These are phyloP conservation scores for Phlogophora meticulosa DNA, from an alignment of 2,888 invertebrate species.

Conservation along the genomic window DNA sequence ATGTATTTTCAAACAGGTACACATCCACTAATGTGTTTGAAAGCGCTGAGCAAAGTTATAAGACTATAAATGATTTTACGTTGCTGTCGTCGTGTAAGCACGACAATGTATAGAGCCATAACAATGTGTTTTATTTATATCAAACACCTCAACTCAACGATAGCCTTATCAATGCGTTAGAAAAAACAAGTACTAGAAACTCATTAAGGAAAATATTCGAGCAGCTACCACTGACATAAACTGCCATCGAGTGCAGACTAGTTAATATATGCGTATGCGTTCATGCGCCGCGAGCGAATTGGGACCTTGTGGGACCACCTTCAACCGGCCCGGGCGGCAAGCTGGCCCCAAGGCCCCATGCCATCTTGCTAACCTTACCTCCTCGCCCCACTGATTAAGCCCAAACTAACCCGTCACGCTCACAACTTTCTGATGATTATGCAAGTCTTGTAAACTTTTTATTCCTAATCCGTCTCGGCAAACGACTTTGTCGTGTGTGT, in stretches of 20 bases:
- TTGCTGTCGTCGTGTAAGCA: too few relatives aligned
- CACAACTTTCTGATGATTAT: slow-evolving; percentile 55
- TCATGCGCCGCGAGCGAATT: slow-evolving; percentile 52
- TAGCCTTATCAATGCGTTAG: slow-evolving; percentile 20
- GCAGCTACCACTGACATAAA: slow-evolving; percentile 44
- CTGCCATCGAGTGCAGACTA: slow-evolving; percentile 40
- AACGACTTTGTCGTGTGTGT: slow-evolving; percentile 13
- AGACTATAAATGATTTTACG: too few relatives aligned
- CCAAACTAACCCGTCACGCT: slow-evolving; percentile 47
- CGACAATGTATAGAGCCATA: too few relatives aligned
- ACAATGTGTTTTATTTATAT: slow-evolving; percentile 18
- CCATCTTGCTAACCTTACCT: slow-evolving; percentile 67
- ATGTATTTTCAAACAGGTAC: too few relatives aligned
- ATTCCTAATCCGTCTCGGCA: slow-evolving; percentile 34
- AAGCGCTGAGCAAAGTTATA: too few relatives aligned
- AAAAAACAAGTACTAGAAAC: slow-evolving; percentile 47
- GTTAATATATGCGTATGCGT: slow-evolving; percentile 59
- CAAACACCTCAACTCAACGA: slow-evolving; percentile 12
- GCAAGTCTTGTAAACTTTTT: slow-evolving; percentile 41
- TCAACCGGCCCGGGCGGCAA: slow-evolving; percentile 45
- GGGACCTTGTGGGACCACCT: slow-evolving; percentile 66
- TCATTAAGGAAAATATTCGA: slow-evolving; percentile 48
- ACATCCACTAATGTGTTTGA: too few relatives aligned
- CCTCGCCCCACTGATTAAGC: slow-evolving; percentile 47
- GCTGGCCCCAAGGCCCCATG: slow-evolving; percentile 53